Evolutionary conservation across 2,888 invertebrate genomes (phyloP).

Genomic region (Pyralis farinalis): DNA sequence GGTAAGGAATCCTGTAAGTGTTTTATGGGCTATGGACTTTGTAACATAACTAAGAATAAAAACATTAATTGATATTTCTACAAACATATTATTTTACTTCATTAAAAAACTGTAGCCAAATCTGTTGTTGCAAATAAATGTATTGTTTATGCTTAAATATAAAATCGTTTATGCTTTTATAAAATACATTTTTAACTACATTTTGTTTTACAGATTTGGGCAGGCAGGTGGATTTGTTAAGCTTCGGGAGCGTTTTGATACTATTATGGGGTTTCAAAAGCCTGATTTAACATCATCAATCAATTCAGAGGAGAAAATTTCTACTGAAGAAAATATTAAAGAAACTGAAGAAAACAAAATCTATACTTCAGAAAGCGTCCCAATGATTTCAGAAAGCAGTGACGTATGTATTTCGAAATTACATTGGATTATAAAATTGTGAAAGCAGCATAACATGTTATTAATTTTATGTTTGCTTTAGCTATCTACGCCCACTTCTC

Average conservation of each 20-base stretch:
- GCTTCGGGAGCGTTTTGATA: slow-evolving; percentile 90
- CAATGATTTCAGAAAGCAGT: slow-evolving; percentile 47
- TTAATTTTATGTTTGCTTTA: slow-evolving; percentile 23
- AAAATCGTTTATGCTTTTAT: no score
- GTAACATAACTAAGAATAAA: no score
- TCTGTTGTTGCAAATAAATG: no score
- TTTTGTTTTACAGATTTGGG: slow-evolving; percentile 84
- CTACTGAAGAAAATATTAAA: slow-evolving; percentile 61
- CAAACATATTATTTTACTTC: no score
- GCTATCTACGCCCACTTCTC: slow-evolving; percentile 42
- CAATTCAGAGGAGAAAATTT: slow-evolving; percentile 63
- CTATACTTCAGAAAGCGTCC: slow-evolving; percentile 39
- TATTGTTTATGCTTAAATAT: no score
- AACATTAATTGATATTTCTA: no score
- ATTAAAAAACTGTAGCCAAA: no score
- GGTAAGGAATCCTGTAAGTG: no score
- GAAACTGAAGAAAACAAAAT: slow-evolving; percentile 55
- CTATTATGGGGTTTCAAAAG: slow-evolving; percentile 82
- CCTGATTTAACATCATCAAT: slow-evolving; percentile 63
- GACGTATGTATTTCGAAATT: slow-evolving; percentile 42
- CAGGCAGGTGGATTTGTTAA: slow-evolving; percentile 93
- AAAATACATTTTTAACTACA: no score
- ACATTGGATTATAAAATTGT: neutral
- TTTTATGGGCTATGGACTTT: no score
- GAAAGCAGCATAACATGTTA: neutral